Evolutionary conservation across 1,140 invertebrate species (phyloP), one percentile per base, ranked within the genome.

Genomic region (Rhyzopertha dominica): DNA sequence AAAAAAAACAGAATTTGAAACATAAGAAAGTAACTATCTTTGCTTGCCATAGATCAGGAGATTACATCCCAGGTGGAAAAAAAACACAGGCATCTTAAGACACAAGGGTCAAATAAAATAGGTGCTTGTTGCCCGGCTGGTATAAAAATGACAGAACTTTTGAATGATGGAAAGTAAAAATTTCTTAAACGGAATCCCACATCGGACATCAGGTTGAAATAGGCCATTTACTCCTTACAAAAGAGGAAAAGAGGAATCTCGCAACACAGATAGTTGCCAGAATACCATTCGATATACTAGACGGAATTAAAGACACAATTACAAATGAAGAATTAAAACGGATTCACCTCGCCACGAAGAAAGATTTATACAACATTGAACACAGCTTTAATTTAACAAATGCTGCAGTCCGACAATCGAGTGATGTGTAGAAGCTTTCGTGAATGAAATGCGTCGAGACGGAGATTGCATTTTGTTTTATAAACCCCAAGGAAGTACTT

Each of bases 361-460:
- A 39, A 14, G 37, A 39, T 12, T 14, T 39, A 20, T 39, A 39
- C 23, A 39, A 39, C 25, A 39, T 39, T 3, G 29, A 39, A 20
- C 25, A 26, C 23, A 39, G 37, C 22, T 39, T 39, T 16, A 16
- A 39, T 16, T 20, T 39, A 5, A 16, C 3, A 4, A 26, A n/a
- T n/a, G n/a, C n/a, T n/a, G n/a, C n/a, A n/a, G n/a, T n/a, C n/a
- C n/a, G n/a, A n/a, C n/a, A n/a, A n/a, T n/a, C n/a, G 29, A 39
- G 8, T 14, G 18, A 7, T 16, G 10, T 39, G 25, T 39, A 7
- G 37, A 39, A 14, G 13, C n/a, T 3, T 39, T 23, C 23, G 29
- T 39, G 8, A 26, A 39, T 9, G 37, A 39, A 12, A 26, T 26
- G 37, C 25, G 29, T 16, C 25, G 29, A 20, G 18, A 25, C 23